A percentile compares a stretch with the other conserved stretches of the same genome.
These are phyloP conservation scores for Hypotaenidia philippensis DNA, from an alignment of 2,797 vertebrate genomes.

Conservation along the genomic window DNA sequence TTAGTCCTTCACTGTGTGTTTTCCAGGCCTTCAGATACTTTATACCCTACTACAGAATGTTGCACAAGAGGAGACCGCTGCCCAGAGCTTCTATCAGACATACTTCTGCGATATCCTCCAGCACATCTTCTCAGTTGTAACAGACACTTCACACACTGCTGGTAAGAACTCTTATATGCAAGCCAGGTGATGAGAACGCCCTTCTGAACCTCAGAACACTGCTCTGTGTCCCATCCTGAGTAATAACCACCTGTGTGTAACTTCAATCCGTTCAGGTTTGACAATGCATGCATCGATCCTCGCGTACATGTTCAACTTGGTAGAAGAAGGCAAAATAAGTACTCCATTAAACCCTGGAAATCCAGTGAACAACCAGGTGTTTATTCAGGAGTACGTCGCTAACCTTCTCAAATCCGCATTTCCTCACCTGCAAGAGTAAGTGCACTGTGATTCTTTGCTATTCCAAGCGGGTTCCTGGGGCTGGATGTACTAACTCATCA, in stretches of 20 bases:
- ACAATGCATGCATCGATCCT: slow-evolving; percentile 99
- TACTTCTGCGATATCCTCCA: slow-evolving; percentile 99
- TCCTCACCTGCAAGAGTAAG: slow-evolving; percentile 98
- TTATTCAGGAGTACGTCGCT: slow-evolving; percentile 98
- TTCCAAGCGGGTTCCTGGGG: not conserved
- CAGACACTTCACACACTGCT: slow-evolving; percentile 97
- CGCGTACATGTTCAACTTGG: slow-evolving; percentile 98
- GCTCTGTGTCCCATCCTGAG: fast-evolving
- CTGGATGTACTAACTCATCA: not conserved
- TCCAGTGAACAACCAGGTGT: slow-evolving; percentile 93
- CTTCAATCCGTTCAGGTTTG: slow-evolving; percentile 83
- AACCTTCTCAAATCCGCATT: slow-evolving; percentile 98
- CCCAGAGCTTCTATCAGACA: slow-evolving; percentile 98
- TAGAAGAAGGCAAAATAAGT: slow-evolving; percentile 98
- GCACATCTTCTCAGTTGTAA: slow-evolving; percentile 99
- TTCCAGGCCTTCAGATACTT: slow-evolving; percentile 93
- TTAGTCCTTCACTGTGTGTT: not conserved
- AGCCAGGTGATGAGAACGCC: not conserved
- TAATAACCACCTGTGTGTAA: not conserved
- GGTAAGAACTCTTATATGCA: slow-evolving; percentile 79
- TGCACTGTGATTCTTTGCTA: not conserved
- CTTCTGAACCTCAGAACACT: not conserved
- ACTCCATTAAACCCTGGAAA: slow-evolving; percentile 89
- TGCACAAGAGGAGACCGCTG: slow-evolving; percentile 96
- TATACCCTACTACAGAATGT: slow-evolving; percentile 98